phyloP scores from a whole-genome alignment of 1,140 invertebrate genomes.

The Sminthurides bifidus region DNA sequence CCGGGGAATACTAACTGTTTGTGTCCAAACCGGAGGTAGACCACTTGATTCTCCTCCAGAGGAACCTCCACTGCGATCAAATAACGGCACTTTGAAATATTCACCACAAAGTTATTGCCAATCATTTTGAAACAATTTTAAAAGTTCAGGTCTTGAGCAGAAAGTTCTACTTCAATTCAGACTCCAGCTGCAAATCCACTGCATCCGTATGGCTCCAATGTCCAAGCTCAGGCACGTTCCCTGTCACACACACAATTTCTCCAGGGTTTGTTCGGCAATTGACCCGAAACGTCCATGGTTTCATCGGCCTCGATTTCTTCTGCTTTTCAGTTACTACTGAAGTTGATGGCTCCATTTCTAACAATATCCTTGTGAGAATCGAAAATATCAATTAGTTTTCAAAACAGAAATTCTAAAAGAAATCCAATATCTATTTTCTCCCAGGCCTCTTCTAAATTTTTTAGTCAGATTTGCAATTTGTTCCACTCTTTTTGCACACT shows the following conservation, averaged over 20 bases:
- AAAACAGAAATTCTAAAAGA: no score
- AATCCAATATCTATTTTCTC: no score
- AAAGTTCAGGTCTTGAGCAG: no score
- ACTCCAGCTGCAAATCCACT: conserved; percentile 30
- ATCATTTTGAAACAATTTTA: background rate
- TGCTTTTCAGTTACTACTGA: no score
- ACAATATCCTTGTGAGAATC: no score
- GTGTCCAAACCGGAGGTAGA: conserved; percentile 34
- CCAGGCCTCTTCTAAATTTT: no score
- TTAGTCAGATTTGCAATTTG: no score
- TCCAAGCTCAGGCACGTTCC: conserved; percentile 40
- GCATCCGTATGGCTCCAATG: conserved; percentile 40
- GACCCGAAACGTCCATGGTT: conserved; percentile 37
- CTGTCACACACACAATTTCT: conserved; percentile 42
- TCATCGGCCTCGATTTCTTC: background rate
- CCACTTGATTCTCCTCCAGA: background rate
- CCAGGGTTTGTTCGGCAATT: conserved; percentile 36
- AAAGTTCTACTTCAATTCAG: no score
- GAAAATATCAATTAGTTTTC: background rate
- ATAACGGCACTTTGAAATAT: background rate
- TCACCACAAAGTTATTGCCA: background rate
- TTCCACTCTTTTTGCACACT: no score
- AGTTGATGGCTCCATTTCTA: background rate
- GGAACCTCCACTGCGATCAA: background rate
- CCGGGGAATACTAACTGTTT: conserved; percentile 43